Base-by-base conservation (phyloP, 2,113 vertebrate species). In the Hylia prasina region DNA sequence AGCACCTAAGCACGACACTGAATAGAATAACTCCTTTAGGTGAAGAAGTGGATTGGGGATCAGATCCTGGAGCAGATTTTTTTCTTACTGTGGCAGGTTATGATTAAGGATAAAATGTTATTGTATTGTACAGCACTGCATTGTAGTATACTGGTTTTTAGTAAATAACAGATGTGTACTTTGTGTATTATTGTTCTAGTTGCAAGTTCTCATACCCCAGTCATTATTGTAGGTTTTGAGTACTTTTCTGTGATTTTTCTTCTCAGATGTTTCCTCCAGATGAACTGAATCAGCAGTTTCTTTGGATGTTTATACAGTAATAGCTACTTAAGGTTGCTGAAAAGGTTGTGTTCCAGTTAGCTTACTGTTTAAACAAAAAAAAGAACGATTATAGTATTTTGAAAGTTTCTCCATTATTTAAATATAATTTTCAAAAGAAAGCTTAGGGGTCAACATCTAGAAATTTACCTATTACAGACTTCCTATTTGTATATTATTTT, bases 401-500 rank as follows among this genome's bases (percentile, higher is more conserved):
- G 31, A 56, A 94, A 81, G 65, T 58, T 78, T 82, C 40, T 75
- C 60, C 11, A 20, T 79, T 60, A 64, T 63, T 81, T 44, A 77
- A 44, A 53, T 75, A 25, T 64, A 50, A 42, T 82, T 84, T 89
- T 91, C 24, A 51, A 68, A 78, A 73, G 28, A 83, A 72, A 60
- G 28, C 45, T 82, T 78, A 63, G 23, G 4, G 14, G 33, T 56
- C 58, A 72, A 30, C 30, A 23, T 82, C 42, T 40, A 87, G 44
- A 47, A 64, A 94, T 96, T 89, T 96, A 37, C 51, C 44, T 96
- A 27, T 82, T 94, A 53, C 19, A 60, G 50, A 77, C 22, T 91
- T 86, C n/a, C 17, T 54, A 40, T 63, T 85, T 93, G 47, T 78
- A 31, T 70, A 35, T 73, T 84, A 54, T 94, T 94, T 96, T 94